phyloP scores from a whole-genome alignment of 2,888 invertebrate genomes.

The Amphipoea lucens region DNA sequence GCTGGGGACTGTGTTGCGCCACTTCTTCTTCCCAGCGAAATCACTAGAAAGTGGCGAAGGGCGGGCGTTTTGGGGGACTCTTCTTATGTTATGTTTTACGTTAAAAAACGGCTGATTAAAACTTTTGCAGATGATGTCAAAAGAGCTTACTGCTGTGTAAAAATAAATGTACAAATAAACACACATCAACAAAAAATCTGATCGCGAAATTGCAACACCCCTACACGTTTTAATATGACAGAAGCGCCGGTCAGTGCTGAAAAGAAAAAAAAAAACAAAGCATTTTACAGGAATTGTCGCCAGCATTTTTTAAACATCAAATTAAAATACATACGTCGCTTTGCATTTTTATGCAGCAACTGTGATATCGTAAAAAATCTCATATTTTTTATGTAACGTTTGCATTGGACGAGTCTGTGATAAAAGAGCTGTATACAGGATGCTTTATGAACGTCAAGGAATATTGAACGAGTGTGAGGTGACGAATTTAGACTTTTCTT shows the following conservation, averaged over 20 bases:
- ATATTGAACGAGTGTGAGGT: constrained; percentile 20
- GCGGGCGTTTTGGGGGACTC: not conserved
- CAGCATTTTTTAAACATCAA: constrained; percentile 52
- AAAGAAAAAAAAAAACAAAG: constrained; percentile 15
- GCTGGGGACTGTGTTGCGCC: no score
- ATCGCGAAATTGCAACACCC: not conserved
- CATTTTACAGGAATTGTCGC: constrained; percentile 21
- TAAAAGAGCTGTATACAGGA: constrained; percentile 32
- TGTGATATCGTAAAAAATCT: constrained; percentile 56
- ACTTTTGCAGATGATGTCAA: not conserved
- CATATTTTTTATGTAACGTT: constrained; percentile 41
- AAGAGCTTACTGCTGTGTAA: not conserved
- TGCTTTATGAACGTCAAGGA: constrained; percentile 17
- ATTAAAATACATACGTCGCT: constrained; percentile 53
- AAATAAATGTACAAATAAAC: not conserved
- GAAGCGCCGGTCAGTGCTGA: not conserved
- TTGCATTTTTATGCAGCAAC: constrained; percentile 49
- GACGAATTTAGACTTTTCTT: not conserved
- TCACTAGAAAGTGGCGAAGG: not conserved
- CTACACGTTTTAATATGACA: constrained; percentile 4
- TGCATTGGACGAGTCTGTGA: constrained; percentile 35
- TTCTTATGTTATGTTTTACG: not conserved
- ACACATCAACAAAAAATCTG: not conserved
- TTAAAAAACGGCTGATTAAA: not conserved
- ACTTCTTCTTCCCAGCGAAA: no score